Percentiles rank a stretch among this genome's conserved stretches.
Evolutionary conservation across 2,113 vertebrate species (phyloP).

Genomic region (Lota lota): DNA sequence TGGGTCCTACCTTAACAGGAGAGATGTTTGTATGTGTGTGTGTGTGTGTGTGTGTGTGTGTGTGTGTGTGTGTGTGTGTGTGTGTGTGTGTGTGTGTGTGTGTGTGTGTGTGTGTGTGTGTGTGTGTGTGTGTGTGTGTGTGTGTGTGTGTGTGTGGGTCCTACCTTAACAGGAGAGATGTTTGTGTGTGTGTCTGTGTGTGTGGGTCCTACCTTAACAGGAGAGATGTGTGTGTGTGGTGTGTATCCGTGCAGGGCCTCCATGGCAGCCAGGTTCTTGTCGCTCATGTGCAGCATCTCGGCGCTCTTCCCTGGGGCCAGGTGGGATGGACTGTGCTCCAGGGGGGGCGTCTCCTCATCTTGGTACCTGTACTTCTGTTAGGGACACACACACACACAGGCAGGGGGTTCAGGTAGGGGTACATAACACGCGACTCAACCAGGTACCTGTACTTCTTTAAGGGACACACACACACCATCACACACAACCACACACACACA

Average conservation of each 20-base stretch:
- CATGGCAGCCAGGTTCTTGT: conserved; percentile 94
- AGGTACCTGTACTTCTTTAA: too few relatives aligned
- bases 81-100: too few relatives aligned
- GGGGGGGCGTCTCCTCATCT: conserved; percentile 91
- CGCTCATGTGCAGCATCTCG: conserved; percentile 92
- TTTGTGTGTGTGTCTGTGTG: neutral
- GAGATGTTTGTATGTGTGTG: too few relatives aligned
- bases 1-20: too few relatives aligned
- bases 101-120: neutral
- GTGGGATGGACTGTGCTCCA: conserved; percentile 92
- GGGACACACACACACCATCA: too few relatives aligned
- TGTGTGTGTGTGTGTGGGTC: too few relatives aligned
- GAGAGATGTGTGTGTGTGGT: conserved; percentile 94
- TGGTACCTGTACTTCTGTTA: conserved; percentile 94
- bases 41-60: conserved; percentile 13
- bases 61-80: neutral
- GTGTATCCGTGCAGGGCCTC: conserved; percentile 94
- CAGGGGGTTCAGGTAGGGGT: neutral
- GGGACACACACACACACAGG: conserved; percentile 20
- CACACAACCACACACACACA: too few relatives aligned
- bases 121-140: conserved; percentile 14
- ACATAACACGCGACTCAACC: too few relatives aligned
- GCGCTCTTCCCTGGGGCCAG: conserved; percentile 85
- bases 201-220: conserved; percentile 80
- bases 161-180: too few relatives aligned